Evolutionary conservation across 2,113 vertebrate species (phyloP), one percentile per base, ranked within the genome.

Genomic region (Orientallactaga bullata): DNA sequence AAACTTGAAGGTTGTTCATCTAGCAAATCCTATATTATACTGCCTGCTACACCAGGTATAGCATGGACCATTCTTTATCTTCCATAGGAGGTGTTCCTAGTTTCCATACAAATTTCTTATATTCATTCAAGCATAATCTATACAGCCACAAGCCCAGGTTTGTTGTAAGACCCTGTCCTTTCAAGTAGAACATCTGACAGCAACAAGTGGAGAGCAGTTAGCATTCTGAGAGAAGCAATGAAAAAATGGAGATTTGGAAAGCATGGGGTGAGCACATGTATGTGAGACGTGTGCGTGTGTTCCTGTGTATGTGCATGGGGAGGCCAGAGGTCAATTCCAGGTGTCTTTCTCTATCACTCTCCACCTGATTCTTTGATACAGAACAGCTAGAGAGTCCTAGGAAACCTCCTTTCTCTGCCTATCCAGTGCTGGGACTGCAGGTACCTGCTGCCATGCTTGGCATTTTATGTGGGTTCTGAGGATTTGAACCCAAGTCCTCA

Each of bases 241-340:
- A 66, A 95, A 39, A 91, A 88, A 63, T 58, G 32, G 39, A 58
- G n/a, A 78, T 42, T 32, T 91, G 69, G 32, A 90, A 63, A 76
- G 55, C 55, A 55, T 55, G 55, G 15, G 10, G 12, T 55, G 55
- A 55, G 55, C 55, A 55, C 55, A 55, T 16, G 55, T 55, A 47
- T 47, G 42, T 47, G 8, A 47, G 42, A 47, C 42, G 8, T 47
- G 8, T 47, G 42, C 8, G 42, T 47, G 8, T 47, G 42, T 47
- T 47, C 42, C 5, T 8, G 42, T 47, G 42, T 47, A 47, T 47
- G 55, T 55, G 55, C 55, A 55, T 55, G 55, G 7, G 55, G 11
- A 55, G 55, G 55, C 12, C 55, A 51, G 51, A 51, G 51, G 51
- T 51, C 7, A 51, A 12, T 51, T 7, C 51, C 51, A 55, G 55